Evolutionary conservation across 2,797 vertebrate species (phyloP).

Genomic region (Sebastes hopkinsi): DNA sequence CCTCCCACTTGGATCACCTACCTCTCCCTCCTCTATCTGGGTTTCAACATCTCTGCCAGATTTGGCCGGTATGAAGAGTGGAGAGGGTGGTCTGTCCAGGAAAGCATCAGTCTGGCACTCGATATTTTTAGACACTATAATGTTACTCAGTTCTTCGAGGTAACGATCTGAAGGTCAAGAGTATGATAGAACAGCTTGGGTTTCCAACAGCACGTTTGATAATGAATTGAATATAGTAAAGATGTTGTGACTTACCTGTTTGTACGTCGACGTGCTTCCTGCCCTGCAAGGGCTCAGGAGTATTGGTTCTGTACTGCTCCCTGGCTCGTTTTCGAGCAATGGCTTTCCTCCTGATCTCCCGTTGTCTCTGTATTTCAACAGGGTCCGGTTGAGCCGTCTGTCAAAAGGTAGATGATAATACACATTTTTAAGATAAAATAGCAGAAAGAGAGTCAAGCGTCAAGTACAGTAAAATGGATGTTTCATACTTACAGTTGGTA

Average conservation of each 20-base stretch:
- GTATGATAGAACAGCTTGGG: background rate
- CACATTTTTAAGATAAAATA: background rate
- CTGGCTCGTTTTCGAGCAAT: constrained; percentile 69
- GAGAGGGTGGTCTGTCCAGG: constrained; percentile 89
- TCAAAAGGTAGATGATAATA: background rate
- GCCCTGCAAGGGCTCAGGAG: constrained; percentile 85
- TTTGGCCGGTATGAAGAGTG: constrained; percentile 93
- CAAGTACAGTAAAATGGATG: background rate
- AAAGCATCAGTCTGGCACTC: constrained; percentile 95
- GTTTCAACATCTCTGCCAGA: constrained; percentile 90
- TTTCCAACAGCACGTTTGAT: background rate
- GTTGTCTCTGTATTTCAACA: constrained; percentile 78
- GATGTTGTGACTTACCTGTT: constrained; percentile 82
- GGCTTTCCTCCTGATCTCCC: constrained; percentile 76
- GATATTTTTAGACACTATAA: constrained; percentile 76
- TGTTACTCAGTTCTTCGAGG: constrained; percentile 91
- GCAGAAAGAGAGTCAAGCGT: background rate
- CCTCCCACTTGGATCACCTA: constrained; percentile 51
- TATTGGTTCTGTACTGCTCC: constrained; percentile 72
- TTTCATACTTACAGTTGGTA: constrained; percentile 77
- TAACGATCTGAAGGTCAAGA: constrained; percentile 85
- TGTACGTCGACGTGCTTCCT: constrained; percentile 88
- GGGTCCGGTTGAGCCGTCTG: constrained; percentile 70
- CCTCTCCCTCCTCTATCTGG: constrained; percentile 94
- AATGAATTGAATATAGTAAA: background rate